Conservation (phyloP, 1,140 invertebrate genomes). For the Aplysia californica region DNA sequence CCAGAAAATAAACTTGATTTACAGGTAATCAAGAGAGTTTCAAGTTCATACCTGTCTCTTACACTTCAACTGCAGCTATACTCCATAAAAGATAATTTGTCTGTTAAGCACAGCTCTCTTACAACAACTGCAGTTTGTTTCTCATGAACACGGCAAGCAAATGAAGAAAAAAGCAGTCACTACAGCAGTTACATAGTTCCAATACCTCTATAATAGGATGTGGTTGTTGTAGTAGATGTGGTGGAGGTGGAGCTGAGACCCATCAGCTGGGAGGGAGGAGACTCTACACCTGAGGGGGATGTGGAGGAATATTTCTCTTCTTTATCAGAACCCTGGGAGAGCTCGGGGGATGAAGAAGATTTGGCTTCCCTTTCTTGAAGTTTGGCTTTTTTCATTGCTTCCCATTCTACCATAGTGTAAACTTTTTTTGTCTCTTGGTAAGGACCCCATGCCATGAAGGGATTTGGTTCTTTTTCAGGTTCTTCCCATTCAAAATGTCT, state of each 20-base stretch:
- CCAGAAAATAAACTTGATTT: too few species aligned
- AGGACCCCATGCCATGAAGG: slow-evolving; percentile 44
- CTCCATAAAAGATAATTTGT: too few species aligned
- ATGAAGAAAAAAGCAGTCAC: not conserved
- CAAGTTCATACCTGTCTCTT: too few species aligned
- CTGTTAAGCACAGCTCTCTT: too few species aligned
- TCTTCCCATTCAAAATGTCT: not conserved
- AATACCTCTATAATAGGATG: slow-evolving; percentile 20
- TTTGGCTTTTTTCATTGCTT: slow-evolving; percentile 62
- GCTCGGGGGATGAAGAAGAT: slow-evolving; percentile 23
- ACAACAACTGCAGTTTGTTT: too few species aligned
- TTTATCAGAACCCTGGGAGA: slow-evolving; percentile 12
- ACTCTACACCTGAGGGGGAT: not conserved
- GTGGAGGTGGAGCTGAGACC: not conserved
- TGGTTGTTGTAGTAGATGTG: slow-evolving; percentile 17
- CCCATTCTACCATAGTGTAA: slow-evolving; percentile 63
- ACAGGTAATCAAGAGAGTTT: too few species aligned
- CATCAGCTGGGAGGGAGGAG: not conserved
- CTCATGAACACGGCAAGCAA: too few species aligned
- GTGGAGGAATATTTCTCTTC: slow-evolving; percentile 5
- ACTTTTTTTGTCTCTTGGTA: slow-evolving; percentile 62
- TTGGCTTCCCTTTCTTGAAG: slow-evolving; percentile 25
- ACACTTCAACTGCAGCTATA: too few species aligned
- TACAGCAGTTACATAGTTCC: not conserved
- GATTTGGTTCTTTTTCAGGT: slow-evolving; percentile 26